Conservation (phyloP, 2,113 vertebrate genomes). For the Labeo catla region DNA sequence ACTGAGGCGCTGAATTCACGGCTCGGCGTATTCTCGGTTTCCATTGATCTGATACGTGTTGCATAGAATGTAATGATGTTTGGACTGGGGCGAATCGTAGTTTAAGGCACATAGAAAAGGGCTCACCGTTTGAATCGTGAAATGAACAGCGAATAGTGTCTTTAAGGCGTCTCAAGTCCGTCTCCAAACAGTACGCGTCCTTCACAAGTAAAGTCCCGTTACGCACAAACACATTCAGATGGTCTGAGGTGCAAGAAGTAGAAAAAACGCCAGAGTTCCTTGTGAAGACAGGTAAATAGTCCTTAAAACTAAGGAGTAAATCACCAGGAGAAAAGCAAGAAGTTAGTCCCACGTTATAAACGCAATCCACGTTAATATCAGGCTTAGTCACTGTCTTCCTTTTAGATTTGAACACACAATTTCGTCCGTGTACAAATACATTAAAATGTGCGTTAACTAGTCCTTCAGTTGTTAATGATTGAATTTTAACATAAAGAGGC, state of each 20-base stretch:
- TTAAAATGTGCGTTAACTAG: slow-evolving; percentile 70
- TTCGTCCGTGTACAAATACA: slow-evolving; percentile 72
- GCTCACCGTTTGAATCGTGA: slow-evolving; percentile 45
- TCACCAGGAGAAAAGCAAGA: slow-evolving; percentile 73
- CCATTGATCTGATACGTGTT: slow-evolving; percentile 31
- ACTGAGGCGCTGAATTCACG: slow-evolving; percentile 82
- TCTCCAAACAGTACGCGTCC: slow-evolving; percentile 62
- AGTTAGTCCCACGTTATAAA: slow-evolving; percentile 57
- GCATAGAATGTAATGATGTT: slow-evolving; percentile 20
- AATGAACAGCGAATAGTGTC: slow-evolving; percentile 65
- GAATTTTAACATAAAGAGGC: slow-evolving; percentile 69
- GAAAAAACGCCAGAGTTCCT: slow-evolving; percentile 49
- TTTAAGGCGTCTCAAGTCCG: slow-evolving; percentile 36
- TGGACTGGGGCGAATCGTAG: slow-evolving; percentile 55
- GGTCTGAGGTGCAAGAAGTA: slow-evolving; percentile 60
- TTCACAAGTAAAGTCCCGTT: slow-evolving; percentile 63
- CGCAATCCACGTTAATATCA: slow-evolving; percentile 68
- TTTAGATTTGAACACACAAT: slow-evolving; percentile 70
- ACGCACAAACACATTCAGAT: slow-evolving; percentile 58
- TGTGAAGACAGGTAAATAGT: slow-evolving; percentile 67
- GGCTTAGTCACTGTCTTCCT: slow-evolving; percentile 67
- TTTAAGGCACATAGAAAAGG: slow-evolving; percentile 62
- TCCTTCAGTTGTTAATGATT: slow-evolving; percentile 63
- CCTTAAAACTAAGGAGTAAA: slow-evolving; percentile 66
- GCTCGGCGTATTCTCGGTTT: slow-evolving; percentile 75